A percentile compares a stretch with the other conserved stretches of the same genome.
These are phyloP conservation scores for Sylvicapra grimmia DNA, from an alignment of 2,113 vertebrate species.

Conservation along the genomic window DNA sequence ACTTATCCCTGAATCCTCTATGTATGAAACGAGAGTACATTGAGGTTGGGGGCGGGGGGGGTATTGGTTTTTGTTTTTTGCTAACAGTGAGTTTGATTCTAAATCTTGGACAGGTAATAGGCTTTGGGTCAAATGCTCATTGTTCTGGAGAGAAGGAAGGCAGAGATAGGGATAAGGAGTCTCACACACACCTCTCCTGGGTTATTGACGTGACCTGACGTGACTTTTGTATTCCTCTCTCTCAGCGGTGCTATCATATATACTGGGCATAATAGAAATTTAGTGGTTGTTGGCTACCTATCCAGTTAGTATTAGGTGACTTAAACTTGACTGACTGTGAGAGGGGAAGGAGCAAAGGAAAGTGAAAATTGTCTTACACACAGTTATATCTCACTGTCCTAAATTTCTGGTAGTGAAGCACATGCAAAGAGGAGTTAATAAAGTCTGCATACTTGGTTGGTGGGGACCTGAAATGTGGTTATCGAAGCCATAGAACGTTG, in stretches of 20 bases:
- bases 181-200: neutral
- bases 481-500: neutral
- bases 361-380: accelerated
- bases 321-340: neutral
- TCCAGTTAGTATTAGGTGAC: neutral
- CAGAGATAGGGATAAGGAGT: neutral
- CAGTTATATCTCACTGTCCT: no score
- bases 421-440: neutral
- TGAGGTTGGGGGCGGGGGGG: accelerated
- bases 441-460: neutral
- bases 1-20: neutral
- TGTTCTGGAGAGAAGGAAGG: neutral
- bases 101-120: neutral
- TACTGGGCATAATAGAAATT: neutral
- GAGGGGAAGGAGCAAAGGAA: neutral
- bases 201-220: neutral
- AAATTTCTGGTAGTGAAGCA: neutral
- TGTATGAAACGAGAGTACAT: neutral
- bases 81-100: neutral
- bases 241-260: neutral
- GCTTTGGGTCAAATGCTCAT: neutral
- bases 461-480: neutral
- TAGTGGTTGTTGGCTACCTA: neutral
- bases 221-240: neutral
- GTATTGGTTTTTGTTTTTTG: neutral